phyloP scores from a whole-genome alignment of 2,113 vertebrate genomes.

The Thryonomys swinderianus region DNA sequence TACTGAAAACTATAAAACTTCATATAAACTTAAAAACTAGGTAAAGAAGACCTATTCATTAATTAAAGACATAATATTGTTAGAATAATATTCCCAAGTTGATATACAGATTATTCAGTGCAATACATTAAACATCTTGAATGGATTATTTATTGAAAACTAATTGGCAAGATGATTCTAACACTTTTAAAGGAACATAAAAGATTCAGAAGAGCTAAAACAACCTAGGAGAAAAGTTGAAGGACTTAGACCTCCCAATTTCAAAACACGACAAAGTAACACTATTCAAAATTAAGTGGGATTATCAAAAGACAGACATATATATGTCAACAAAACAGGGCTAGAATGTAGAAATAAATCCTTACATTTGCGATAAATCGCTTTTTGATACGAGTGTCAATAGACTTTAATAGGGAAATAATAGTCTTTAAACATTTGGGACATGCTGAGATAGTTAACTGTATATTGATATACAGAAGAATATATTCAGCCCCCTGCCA shows the following conservation, averaged over 20 bases:
- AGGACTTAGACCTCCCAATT: background rate
- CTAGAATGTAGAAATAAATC: background rate
- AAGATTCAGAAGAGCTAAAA: background rate
- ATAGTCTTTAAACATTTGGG: background rate
- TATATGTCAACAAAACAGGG: background rate
- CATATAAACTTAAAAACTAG: background rate
- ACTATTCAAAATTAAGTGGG: background rate
- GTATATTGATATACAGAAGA: background rate
- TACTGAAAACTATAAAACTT: background rate
- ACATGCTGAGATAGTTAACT: background rate
- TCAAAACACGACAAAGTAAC: background rate
- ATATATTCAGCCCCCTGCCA: background rate
- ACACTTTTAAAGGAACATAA: background rate
- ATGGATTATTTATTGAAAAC: background rate
- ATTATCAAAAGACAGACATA: background rate
- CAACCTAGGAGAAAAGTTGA: background rate
- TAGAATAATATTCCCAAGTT: background rate
- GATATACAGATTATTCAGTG: background rate
- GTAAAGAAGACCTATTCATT: background rate
- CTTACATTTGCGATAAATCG: background rate
- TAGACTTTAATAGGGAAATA: background rate
- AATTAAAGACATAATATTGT: background rate
- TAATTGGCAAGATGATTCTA: background rate
- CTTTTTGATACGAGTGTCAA: background rate
- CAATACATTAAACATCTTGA: background rate